phyloP scores from a whole-genome alignment of 2,797 vertebrate genomes.

The Erpetoichthys calabaricus region DNA sequence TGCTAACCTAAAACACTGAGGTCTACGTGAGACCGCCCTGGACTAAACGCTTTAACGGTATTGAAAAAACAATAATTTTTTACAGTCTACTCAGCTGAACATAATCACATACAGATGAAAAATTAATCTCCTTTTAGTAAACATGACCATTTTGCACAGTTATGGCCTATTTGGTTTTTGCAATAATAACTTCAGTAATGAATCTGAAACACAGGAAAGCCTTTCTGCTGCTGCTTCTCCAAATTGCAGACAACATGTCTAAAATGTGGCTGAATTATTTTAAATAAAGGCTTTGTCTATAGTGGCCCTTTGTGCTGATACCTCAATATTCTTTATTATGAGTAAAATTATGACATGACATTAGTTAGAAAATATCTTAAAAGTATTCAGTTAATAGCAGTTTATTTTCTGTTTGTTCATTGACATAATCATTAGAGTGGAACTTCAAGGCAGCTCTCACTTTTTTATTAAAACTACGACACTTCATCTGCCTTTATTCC shows the following conservation, averaged over 20 bases:
- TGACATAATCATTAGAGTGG: too few species aligned
- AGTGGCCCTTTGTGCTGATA: not conserved
- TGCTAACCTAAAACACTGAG: not conserved
- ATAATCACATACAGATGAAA: conserved; percentile 12
- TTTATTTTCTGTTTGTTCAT: too few species aligned
- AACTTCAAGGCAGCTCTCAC: too few species aligned
- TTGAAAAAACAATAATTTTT: not conserved
- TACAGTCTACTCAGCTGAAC: not conserved
- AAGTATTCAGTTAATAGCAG: too few species aligned
- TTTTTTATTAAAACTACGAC: too few species aligned
- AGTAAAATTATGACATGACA: too few species aligned
- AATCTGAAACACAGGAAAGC: conserved; percentile 1
- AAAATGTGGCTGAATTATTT: not conserved
- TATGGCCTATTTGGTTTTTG: not conserved
- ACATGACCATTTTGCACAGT: conserved; percentile 5
- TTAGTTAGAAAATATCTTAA: too few species aligned
- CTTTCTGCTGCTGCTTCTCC: not conserved
- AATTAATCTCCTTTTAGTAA: not conserved
- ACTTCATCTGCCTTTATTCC: too few species aligned
- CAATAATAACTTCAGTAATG: conserved; percentile 3
- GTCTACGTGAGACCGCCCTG: conserved; percentile 1
- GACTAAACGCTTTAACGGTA: not conserved
- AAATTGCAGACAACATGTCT: conserved; percentile 6
- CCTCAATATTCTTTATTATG: too few species aligned
- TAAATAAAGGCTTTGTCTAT: conserved; percentile 5